Base-by-base conservation (phyloP, 1,140 invertebrate species). In the Drosophila nasuta region DNA sequence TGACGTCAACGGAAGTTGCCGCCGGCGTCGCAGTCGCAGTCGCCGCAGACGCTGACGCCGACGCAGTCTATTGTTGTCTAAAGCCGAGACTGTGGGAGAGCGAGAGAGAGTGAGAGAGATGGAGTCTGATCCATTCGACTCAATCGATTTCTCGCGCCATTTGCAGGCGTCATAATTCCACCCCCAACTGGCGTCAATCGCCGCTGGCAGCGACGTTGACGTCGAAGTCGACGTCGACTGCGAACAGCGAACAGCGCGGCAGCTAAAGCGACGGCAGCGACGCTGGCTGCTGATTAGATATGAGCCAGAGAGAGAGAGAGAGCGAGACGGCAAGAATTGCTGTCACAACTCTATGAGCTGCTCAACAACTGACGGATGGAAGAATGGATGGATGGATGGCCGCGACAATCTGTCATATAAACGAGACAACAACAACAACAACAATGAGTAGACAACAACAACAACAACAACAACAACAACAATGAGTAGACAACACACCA, bases 1-100 rank as follows among this genome's bases (percentile, higher is more conserved):
- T 87, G 83, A 87, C 83, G 83, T 87, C 83, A 87, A 87, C 83
- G 83, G 83, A 87, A 87, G 85, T 71, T 49, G 33, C 15, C 64
- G 70, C 6, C 69, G 43, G 33, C 60, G 35, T 25, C 35, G n/a
- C n/a, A 17, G 52, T 51, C 69, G 52, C 13, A 13, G 45, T 1
- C 25, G 59, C 0, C 13, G 17, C 0, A 2, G 45, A 49, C 28
- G 28, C 25, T n/a, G 59, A 46, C 49, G 49, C 1, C 49, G 10
- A n/a, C 10, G 20, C 20, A 4, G 20, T 25, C 25, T 10, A 51
- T 51, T 51, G 48, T 51, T 28, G 13, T 49, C 17, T 25, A n/a
- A 58, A 54, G 65, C 20, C 54, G 41, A n/a, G 41, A 15, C 25
- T 41, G 35, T 1, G 35, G 46, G 49, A 63, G 49, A 28, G 58